Percentiles rank a stretch among this genome's conserved stretches.
These are phyloP conservation scores for Valencia hispanica DNA, from an alignment of 2,797 vertebrate species.

Conservation along the genomic window DNA sequence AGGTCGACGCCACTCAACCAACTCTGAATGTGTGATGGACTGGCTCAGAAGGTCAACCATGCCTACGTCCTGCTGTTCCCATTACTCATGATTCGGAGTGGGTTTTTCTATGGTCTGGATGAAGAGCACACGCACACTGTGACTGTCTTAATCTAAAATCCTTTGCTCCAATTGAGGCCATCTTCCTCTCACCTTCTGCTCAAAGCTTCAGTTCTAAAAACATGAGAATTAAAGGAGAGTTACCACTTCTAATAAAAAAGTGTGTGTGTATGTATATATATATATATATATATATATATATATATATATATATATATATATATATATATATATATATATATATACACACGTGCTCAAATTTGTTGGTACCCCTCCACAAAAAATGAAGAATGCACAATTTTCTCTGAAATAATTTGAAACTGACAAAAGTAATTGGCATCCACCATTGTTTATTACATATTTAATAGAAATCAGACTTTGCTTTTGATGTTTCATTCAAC, in stretches of 20 bases:
- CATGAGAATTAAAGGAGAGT: conserved; percentile 33
- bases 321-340: too few relatives aligned
- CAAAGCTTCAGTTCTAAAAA: conserved; percentile 38
- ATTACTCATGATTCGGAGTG: conserved; percentile 3
- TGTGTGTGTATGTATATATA: too few relatives aligned
- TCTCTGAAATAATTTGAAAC: too few relatives aligned
- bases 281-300: too few relatives aligned
- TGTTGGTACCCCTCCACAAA: too few relatives aligned
- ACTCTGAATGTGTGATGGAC: conserved; percentile 32
- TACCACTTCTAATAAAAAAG: not conserved
- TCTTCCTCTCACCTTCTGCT: conserved; percentile 9
- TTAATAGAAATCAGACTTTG: too few relatives aligned
- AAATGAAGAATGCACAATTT: too few relatives aligned
- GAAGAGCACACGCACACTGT: not conserved
- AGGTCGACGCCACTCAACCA: conserved; percentile 12
- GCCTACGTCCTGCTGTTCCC: conserved; percentile 36
- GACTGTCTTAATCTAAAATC: conserved; percentile 26
- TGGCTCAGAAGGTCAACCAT: conserved; percentile 26
- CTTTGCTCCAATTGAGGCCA: conserved; percentile 1
- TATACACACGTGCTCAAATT: too few relatives aligned
- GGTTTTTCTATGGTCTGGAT: conserved; percentile 10
- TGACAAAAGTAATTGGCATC: too few relatives aligned
- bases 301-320: too few relatives aligned
- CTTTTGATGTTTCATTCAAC: too few relatives aligned
- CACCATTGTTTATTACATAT: too few relatives aligned